phyloP scores from a whole-genome alignment of 2,888 invertebrate species.

The Gisinianus flammeolus region DNA sequence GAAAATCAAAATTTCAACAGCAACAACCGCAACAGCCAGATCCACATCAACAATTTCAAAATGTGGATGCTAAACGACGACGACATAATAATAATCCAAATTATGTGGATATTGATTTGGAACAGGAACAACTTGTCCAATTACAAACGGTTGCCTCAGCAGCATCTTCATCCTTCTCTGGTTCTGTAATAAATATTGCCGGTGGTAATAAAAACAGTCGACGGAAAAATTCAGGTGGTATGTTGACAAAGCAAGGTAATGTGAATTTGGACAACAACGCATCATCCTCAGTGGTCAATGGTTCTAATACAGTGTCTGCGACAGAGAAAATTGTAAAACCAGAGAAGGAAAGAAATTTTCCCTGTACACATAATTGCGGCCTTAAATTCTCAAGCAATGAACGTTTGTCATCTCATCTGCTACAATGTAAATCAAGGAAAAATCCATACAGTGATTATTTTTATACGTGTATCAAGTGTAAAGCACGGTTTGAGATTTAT shows the following conservation, averaged over 20 bases:
- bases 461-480: slow-evolving; percentile 34
- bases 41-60: not conserved
- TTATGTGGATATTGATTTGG: not conserved
- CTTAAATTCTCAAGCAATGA: slow-evolving; percentile 23
- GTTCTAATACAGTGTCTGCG: not conserved
- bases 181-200: not conserved
- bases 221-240: not conserved
- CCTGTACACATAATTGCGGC: slow-evolving; percentile 21
- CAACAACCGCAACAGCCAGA: not conserved
- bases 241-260: not conserved
- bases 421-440: slow-evolving; percentile 30
- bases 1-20: not conserved
- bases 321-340: not conserved
- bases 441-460: slow-evolving; percentile 30
- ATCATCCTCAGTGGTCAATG: slow-evolving; percentile 2
- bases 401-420: slow-evolving; percentile 15
- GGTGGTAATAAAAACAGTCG: not conserved
- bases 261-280: no score
- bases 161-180: not conserved
- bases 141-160: not conserved
- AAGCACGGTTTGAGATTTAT: slow-evolving; percentile 29
- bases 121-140: not conserved
- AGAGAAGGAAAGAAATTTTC: slow-evolving; percentile 3
- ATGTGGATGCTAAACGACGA: not conserved
- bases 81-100: not conserved